Evolutionary conservation across 2,888 invertebrate genomes (phyloP).

Genomic region (Pammene aurita): DNA sequence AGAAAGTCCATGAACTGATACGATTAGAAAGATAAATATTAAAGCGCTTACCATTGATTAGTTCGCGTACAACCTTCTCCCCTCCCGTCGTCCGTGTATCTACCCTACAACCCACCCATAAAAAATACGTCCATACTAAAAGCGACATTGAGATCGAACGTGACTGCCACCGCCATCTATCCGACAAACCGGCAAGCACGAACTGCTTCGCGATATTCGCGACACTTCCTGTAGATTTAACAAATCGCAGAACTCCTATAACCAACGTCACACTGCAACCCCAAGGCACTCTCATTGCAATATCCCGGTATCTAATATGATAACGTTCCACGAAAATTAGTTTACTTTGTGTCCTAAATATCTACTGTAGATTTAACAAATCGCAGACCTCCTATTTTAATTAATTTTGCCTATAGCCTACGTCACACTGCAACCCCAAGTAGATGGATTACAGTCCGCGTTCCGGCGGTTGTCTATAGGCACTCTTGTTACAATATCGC

Average conservation of each 20-base stretch:
- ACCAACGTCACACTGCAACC: constrained; percentile 41
- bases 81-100: too few relatives aligned
- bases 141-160: too few relatives aligned
- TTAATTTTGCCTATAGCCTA: too few relatives aligned
- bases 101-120: too few relatives aligned
- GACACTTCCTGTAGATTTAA: background rate
- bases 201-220: too few relatives aligned
- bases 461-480: constrained; percentile 44
- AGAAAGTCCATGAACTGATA: too few relatives aligned
- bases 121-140: too few relatives aligned
- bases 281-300: constrained; percentile 39
- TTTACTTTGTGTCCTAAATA: background rate
- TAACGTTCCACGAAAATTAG: background rate
- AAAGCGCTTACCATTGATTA: too few relatives aligned
- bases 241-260: constrained; percentile 38
- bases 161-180: too few relatives aligned
- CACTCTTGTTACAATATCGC: constrained; percentile 1
- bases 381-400: constrained; percentile 41
- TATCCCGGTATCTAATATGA: constrained; percentile 4
- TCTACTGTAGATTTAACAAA: background rate
- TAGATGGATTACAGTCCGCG: constrained; percentile 77
- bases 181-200: too few relatives aligned
- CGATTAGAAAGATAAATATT: too few relatives aligned
- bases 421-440: constrained; percentile 49
- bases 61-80: too few relatives aligned